Evolutionary conservation across 2,113 vertebrate genomes (phyloP).

Genomic region (Pogona vitticeps): DNA sequence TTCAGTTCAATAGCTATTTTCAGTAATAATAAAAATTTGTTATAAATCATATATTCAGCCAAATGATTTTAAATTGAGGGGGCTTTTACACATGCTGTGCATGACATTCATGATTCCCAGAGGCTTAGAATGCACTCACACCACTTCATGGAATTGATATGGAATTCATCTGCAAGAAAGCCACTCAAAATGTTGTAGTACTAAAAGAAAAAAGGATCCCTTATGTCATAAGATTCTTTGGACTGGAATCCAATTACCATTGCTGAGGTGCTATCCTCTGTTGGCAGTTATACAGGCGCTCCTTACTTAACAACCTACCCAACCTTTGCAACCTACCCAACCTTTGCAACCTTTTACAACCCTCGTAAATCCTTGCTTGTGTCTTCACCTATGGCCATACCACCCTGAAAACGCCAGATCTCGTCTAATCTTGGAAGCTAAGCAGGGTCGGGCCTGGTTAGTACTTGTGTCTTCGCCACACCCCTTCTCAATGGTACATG

Average conservation of each 20-base stretch:
- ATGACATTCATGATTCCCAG: background rate
- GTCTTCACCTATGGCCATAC: too few relatives aligned
- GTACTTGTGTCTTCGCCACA: too few relatives aligned
- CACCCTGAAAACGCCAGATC: too few relatives aligned
- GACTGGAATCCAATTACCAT: background rate
- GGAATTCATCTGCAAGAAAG: background rate
- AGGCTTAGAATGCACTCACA: background rate
- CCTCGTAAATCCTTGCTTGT: too few relatives aligned
- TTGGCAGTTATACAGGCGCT: background rate
- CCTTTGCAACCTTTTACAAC: too few relatives aligned
- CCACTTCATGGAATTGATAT: background rate
- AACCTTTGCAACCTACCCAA: too few relatives aligned
- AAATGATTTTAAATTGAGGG: background rate
- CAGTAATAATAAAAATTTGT: background rate
- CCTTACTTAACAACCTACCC: too few relatives aligned
- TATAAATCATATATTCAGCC: background rate
- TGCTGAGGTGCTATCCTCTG: background rate
- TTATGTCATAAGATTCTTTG: background rate
- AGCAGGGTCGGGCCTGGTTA: too few relatives aligned
- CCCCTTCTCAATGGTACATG: too few relatives aligned
- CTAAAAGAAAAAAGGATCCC: background rate
- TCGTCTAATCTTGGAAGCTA: too few relatives aligned
- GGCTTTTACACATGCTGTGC: background rate
- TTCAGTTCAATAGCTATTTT: background rate
- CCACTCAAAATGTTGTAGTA: background rate